Base-by-base conservation (phyloP, 2,113 vertebrate genomes). In the Vimba vimba region DNA sequence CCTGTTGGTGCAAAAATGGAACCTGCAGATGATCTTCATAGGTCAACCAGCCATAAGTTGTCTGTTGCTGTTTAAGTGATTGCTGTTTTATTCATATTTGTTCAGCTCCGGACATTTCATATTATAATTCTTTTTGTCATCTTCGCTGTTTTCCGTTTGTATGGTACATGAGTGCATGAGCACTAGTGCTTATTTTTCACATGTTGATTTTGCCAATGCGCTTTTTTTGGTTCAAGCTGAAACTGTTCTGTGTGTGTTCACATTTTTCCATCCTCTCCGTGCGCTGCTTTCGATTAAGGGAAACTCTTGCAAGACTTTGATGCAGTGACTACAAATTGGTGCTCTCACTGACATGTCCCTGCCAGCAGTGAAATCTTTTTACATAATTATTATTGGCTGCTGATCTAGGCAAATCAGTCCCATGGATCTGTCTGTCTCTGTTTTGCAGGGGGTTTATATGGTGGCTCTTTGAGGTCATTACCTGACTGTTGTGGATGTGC, bases 1-100 rank as follows among this genome's bases (percentile, higher is more conserved):
- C 33, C 27, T n/a, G 27, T 57, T 52, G 47, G 50, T 83, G 33
- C 57, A 68, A 75, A 84, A 84, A 69, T 84, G 78, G 74, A 15
- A 52, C 30, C 27, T 74, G 36, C 33, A 36, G 30, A 7, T 52
- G 27, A 83, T 83, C 62, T 69, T 45, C 27, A 69, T 25, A 57
- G 30, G n/a, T 79, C 84, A 69, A 25, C 60, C 6, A 69, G 76
- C 82, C 80, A 82, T 77, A 59, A 43, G 13, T 15, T 39, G 23
- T 78, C 27, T 60, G 77, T 79, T 79, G 6, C 55, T 79, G 23
- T 79, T 15, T 39, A 43, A 43, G 13, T 59, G 21, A 23, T 39
- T 39, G 21, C 21, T 2, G 12, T 17, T 62, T 64, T 27, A 45
- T 79, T 64, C 36, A 79, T 12, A 27, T 4, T 60, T 62, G 9